Evolutionary conservation across 2,797 vertebrate species (phyloP).

Genomic region (Craterocephalus amniculus): DNA sequence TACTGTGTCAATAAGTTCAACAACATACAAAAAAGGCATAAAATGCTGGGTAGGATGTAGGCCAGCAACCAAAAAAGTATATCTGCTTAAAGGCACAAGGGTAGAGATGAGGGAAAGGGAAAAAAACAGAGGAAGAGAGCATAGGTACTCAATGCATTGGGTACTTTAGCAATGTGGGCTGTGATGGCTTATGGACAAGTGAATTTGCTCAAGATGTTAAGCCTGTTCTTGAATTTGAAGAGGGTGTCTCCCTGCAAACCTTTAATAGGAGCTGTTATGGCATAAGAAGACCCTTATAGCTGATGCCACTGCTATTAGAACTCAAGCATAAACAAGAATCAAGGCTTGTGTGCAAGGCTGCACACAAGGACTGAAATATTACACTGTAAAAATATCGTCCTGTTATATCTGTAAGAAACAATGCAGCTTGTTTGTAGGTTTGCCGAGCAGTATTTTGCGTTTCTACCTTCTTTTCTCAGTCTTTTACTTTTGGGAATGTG

Average conservation of each 20-base stretch:
- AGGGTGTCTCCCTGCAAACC: neutral
- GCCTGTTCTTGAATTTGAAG: neutral
- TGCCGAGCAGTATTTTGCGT: slow-evolving; percentile 5
- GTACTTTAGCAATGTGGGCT: neutral
- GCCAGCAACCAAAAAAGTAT: neutral
- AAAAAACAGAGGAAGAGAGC: neutral
- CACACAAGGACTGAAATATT: neutral
- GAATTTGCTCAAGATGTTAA: neutral
- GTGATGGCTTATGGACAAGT: neutral
- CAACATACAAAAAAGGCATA: neutral
- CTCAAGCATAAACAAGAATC: neutral
- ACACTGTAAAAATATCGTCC: too few relatives aligned
- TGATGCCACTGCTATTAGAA: neutral
- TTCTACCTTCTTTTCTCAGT: slow-evolving; percentile 24
- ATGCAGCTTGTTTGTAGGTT: slow-evolving; percentile 11
- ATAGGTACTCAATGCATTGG: neutral
- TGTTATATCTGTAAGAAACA: neutral
- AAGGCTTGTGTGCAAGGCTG: too few relatives aligned
- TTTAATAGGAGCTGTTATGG: neutral
- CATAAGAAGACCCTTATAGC: neutral
- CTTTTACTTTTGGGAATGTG: slow-evolving; percentile 32
- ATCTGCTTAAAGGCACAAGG: neutral
- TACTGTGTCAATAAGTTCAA: neutral
- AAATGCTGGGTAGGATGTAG: neutral
- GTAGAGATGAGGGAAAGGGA: neutral